phyloP scores from a whole-genome alignment of 2,888 invertebrate genomes.

The Scrobipalpa atriplicella region DNA sequence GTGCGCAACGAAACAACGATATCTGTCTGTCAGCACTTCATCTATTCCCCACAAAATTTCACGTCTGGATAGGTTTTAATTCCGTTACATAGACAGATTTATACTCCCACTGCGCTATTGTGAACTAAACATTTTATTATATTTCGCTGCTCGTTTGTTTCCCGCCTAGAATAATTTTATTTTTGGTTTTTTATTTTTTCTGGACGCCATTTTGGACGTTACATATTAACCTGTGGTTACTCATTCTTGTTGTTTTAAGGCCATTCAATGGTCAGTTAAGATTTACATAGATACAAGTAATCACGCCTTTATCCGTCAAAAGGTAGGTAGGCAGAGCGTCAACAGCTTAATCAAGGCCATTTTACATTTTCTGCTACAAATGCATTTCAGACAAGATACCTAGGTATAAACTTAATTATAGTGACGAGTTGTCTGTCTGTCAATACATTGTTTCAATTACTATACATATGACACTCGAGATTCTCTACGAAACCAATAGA shows the following conservation, averaged over 20 bases:
- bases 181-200: conserved; percentile 23
- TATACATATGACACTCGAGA: too few relatives aligned
- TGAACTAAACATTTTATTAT: conserved; percentile 63
- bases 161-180: conserved; percentile 36
- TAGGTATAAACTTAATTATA: too few relatives aligned
- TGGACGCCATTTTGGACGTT: conserved; percentile 12
- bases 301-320: neutral
- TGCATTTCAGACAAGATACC: too few relatives aligned
- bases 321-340: too few relatives aligned
- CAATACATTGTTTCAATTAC: too few relatives aligned
- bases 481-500: too few relatives aligned
- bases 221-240: conserved; percentile 18
- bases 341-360: too few relatives aligned
- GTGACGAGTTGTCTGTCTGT: too few relatives aligned
- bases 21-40: conserved; percentile 58
- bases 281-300: neutral
- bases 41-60: conserved; percentile 56
- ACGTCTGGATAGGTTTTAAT: conserved; percentile 61
- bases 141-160: conserved; percentile 56
- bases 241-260: neutral
- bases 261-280: neutral
- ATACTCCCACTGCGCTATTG: conserved; percentile 59
- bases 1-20: conserved; percentile 53
- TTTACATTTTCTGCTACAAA: too few relatives aligned
- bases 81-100: conserved; percentile 65